phyloP scores from a whole-genome alignment of 2,797 vertebrate genomes.

The Eidolon dupreanum region DNA sequence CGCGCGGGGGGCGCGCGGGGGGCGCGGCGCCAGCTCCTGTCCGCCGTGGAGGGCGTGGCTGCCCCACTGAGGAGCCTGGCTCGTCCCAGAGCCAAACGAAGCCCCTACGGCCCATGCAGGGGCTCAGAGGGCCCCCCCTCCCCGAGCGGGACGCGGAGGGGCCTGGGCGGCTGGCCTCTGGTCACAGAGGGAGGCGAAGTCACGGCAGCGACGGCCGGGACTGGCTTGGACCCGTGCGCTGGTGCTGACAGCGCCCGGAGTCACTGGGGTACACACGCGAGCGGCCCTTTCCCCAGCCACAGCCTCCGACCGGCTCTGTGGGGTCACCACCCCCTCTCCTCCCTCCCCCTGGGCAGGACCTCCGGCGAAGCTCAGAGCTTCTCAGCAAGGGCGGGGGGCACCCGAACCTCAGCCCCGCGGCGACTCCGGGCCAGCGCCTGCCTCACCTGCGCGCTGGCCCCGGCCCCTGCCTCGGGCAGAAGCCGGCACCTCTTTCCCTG shows the following conservation, averaged over 20 bases:
- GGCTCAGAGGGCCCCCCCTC: neutral
- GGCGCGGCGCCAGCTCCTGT: no score
- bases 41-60: neutral
- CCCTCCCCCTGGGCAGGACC: no score
- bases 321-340: fast-evolving
- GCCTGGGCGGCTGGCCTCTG: neutral
- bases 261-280: neutral
- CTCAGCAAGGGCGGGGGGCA: neutral
- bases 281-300: no score
- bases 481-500: neutral
- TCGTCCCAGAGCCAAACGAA: neutral
- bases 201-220: neutral
- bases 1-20: no score
- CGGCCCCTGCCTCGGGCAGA: neutral
- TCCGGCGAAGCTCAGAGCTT: neutral
- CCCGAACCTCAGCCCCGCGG: neutral
- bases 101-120: neutral
- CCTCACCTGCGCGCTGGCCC: fast-evolving
- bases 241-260: fast-evolving
- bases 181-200: no score
- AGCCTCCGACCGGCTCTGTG: neutral
- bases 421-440: neutral
- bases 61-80: no score
- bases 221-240: no score
- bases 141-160: fast-evolving